These are phyloP conservation scores for Oceanites oceanicus DNA, from an alignment of 2,113 vertebrate species.

Conservation along the genomic window DNA sequence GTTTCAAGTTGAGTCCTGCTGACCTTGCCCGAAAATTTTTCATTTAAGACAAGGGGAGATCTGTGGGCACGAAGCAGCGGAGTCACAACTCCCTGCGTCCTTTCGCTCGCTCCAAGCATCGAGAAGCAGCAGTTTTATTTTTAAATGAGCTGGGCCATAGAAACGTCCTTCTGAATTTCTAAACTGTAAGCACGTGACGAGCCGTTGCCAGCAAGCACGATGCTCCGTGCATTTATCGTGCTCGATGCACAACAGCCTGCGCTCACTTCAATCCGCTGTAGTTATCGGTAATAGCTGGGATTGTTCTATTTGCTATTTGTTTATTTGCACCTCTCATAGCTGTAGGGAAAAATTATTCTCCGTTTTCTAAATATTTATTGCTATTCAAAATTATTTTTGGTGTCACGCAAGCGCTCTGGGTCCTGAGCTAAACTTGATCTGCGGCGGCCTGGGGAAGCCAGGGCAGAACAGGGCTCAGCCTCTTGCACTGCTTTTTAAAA, in stretches of 20 bases:
- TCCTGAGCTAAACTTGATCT: neutral
- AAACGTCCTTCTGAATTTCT: neutral
- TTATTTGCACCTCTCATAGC: neutral
- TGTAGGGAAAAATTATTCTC: neutral
- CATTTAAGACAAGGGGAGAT: neutral
- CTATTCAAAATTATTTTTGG: neutral
- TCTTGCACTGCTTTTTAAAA: neutral
- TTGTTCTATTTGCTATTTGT: neutral
- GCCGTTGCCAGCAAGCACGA: neutral
- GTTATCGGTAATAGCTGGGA: neutral
- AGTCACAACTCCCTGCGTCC: neutral
- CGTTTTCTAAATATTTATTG: neutral
- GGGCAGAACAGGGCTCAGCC: neutral
- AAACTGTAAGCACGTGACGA: neutral
- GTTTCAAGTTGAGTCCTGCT: conserved; percentile 18
- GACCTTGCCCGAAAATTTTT: conserved; percentile 8
- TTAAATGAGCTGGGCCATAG: neutral
- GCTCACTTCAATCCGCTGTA: neutral
- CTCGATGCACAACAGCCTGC: neutral
- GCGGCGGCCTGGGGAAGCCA: neutral
- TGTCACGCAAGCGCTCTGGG: neutral
- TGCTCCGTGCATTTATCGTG: neutral
- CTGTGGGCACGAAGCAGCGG: neutral
- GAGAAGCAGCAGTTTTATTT: conserved; percentile 3
- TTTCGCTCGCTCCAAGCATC: neutral